Conservation (phyloP, 1,140 invertebrate species). For the Cyclargus thomasi region DNA sequence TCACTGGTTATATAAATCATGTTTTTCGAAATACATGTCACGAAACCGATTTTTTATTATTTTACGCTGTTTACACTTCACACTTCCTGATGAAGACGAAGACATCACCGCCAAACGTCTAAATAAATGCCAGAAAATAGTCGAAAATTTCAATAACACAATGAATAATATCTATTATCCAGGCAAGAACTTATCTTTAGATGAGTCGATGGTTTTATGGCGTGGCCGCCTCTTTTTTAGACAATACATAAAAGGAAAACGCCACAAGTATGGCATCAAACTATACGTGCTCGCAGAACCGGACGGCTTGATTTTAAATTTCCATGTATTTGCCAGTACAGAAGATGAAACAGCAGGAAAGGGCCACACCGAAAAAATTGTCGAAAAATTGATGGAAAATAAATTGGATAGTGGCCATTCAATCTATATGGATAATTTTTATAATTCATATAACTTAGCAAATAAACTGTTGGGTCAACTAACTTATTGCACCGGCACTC, state of each 20-base stretch:
- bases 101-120: too few relatives aligned
- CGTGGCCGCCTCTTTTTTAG: conserved; percentile 43
- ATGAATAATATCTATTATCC: conserved; percentile 42
- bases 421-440: conserved; percentile 56
- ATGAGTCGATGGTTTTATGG: conserved; percentile 57
- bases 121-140: too few relatives aligned
- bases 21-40: too few relatives aligned
- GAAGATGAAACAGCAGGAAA: conserved; percentile 28
- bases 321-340: conserved; percentile 33
- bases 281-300: conserved; percentile 51
- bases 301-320: conserved; percentile 38
- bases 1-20: too few relatives aligned
- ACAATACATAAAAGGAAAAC: conserved; percentile 51
- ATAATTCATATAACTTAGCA: conserved; percentile 33
- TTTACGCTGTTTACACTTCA: conserved; percentile 36
- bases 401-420: conserved; percentile 40
- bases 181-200: conserved; percentile 41
- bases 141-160: conserved; percentile 42
- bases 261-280: conserved; percentile 56
- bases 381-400: conserved; percentile 37
- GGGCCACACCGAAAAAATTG: conserved; percentile 38
- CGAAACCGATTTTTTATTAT: too few relatives aligned
- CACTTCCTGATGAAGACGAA: conserved; percentile 24
- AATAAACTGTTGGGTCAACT: conserved; percentile 25
- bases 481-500: conserved; percentile 43